Evolutionary conservation across 1,140 invertebrate species (phyloP), one percentile per base, ranked within the genome.

Genomic region (Diabrotica undecimpunctata): DNA sequence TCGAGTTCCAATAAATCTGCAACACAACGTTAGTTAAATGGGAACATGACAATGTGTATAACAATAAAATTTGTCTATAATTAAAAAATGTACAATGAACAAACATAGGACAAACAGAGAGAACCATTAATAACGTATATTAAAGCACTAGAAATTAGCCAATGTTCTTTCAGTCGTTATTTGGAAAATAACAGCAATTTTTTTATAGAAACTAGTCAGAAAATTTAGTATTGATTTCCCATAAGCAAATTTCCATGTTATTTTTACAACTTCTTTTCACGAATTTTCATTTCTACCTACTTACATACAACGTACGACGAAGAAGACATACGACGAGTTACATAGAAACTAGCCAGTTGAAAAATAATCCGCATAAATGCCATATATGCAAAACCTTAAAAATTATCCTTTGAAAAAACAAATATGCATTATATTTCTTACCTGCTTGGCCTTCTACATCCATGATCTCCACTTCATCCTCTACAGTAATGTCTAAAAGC

Each of bases 401-500:
- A 75, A 77, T 67, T 12, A 63, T n/a, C n/a, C n/a, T n/a, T n/a
- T 54, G 5, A 55, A 4, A 12, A 53, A 51, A 11, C 25, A 10
- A 12, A 36, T 36, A 54, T 10, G 13, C 53, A n/a, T n/a, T n/a
- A n/a, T n/a, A 50, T 50, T 54, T 50, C 39, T 61, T 66, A 78
- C 77, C 77, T 65, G 85, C 84, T 78, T 87, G 86, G 10, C 84
- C 81, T 77, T 91, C 89, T 7, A 89, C 77, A 70, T 90, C 87
- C 70, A 85, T 84, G 63, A 89, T 77, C 39, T 88, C 83, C 75
- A 87, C 84, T 38, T 81, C 79, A 72, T 87, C 85, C n/a, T 85
- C 79, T n/a, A 91, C 82, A 68, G 85, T 78, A 12, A 92, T 74
- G 76, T 90, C 89, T 35, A 93, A 76, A 53, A 93, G 79, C 75